These are phyloP conservation scores for Tipula helvola DNA, from an alignment of 2,888 invertebrate species.

Conservation along the genomic window DNA sequence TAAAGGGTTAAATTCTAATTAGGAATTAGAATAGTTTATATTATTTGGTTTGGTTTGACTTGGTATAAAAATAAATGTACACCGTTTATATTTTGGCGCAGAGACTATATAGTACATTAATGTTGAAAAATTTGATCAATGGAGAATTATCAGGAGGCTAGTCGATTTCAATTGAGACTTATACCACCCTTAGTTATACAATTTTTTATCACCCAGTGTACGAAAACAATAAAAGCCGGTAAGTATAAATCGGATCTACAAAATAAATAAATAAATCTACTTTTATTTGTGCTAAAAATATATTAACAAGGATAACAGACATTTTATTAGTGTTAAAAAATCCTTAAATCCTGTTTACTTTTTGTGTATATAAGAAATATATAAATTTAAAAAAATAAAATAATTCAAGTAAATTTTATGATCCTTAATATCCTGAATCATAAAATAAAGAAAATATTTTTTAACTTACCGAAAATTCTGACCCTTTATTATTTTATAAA, in stretches of 20 bases:
- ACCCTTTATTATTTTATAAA: neutral
- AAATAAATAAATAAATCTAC: neutral
- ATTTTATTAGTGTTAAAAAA: neutral
- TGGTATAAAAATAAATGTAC: neutral
- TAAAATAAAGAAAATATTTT: neutral
- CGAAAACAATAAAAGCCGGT: neutral
- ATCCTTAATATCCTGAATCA: conserved; percentile 4
- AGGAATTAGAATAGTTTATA: neutral
- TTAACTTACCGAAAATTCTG: neutral
- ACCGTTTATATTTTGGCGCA: neutral
- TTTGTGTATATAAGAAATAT: neutral
- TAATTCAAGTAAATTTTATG: neutral
- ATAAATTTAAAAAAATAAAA: neutral
- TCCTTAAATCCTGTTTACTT: conserved; percentile 4
- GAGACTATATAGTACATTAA: neutral
- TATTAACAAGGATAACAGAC: neutral
- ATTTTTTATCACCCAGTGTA: neutral
- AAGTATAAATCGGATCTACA: neutral
- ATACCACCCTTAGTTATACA: neutral
- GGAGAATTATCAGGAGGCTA: too few species aligned
- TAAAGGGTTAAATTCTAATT: neutral
- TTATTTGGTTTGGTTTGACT: neutral
- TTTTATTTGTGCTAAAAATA: neutral
- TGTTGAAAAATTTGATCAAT: too few species aligned
- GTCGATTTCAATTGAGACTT: neutral